Percentiles rank a stretch among this genome's conserved stretches.
Evolutionary conservation across 2,797 vertebrate species (phyloP).

Genomic region (Tokudaia tokunoshimensis): DNA sequence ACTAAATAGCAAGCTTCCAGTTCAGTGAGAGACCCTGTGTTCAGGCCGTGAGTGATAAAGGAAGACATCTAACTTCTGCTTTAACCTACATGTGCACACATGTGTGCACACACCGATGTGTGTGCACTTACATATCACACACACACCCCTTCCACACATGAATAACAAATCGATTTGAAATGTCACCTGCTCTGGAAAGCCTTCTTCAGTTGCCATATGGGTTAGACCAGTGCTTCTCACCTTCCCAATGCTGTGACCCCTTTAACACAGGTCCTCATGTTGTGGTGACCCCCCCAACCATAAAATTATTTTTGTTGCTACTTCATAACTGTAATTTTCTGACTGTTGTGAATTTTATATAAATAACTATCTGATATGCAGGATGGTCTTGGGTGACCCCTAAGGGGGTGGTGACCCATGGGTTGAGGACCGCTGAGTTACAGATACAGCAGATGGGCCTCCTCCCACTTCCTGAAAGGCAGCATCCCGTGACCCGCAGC

Average conservation of each 20-base stretch:
- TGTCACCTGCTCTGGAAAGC: background rate
- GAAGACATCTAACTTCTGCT: too few species aligned
- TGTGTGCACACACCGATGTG: too few species aligned
- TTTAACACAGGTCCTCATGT: background rate
- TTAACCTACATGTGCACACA: background rate
- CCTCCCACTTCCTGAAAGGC: background rate
- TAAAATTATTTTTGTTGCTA: background rate
- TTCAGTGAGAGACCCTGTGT: background rate
- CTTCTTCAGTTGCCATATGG: background rate
- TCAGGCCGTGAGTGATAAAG: background rate
- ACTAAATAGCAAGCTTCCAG: background rate
- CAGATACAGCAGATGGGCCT: background rate
- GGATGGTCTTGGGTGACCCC: background rate
- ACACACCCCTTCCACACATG: background rate
- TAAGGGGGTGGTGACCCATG: background rate
- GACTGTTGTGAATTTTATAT: background rate
- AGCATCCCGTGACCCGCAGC: fast-evolving
- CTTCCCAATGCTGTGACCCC: background rate
- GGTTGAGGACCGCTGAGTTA: background rate
- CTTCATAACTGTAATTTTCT: background rate
- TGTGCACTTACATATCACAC: background rate
- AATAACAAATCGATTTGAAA: background rate
- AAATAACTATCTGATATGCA: background rate
- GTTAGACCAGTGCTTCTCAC: background rate
- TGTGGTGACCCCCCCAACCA: background rate